Base-by-base conservation (phyloP, 2,113 vertebrate species). In the Cyprinus carpio region DNA sequence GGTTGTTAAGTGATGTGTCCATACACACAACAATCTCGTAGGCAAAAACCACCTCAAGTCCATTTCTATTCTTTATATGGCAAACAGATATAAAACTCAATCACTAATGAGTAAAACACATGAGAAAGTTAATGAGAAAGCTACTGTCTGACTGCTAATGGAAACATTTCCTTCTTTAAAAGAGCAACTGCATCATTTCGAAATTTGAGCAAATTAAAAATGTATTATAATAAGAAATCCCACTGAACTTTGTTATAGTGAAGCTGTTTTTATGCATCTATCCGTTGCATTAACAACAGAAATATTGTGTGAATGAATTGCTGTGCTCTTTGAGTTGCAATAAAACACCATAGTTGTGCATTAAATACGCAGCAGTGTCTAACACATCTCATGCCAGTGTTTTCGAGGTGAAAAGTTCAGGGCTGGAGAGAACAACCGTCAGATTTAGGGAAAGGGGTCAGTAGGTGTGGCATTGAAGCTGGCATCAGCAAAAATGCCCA, bases 381-480 rank as follows among this genome's bases (percentile, higher is more conserved):
- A 71, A 49, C 16, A 37, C 31, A 27, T 40, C 31, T 25, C 13
- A 9, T 37, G 31, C 56, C 56, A 67, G 10, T 67, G 86, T 31
- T 76, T 18, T 5, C 9, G 3, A 54, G 65, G 27, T 78, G 23
- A 62, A 85, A 77, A 72, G 69, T 72, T 65, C 23, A 27, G 12
- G 69, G 34, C 86, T 60, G 0, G 10, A 76, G 11, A 15, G 46
- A 37, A 82, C 1, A 16, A 49, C 75, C 31, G 4, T 2, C 34
- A 1, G 16, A 16, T 60, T 93, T 90, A 91, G 56, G 72, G 75
- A 82, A 96, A 96, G 58, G 95, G 95, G 87, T 96, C 93, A 0
- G 84, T 92, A 79, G 95, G 95, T 0, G 95, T 93, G 69, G 87
- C 88, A 89, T 95, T 94, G 85, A 93, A 93, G 86, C 94, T 95